Percentiles rank a stretch among this genome's conserved stretches.
phyloP scores from a whole-genome alignment of 1,140 invertebrate genomes.

The Eupristina koningsbergeri region DNA sequence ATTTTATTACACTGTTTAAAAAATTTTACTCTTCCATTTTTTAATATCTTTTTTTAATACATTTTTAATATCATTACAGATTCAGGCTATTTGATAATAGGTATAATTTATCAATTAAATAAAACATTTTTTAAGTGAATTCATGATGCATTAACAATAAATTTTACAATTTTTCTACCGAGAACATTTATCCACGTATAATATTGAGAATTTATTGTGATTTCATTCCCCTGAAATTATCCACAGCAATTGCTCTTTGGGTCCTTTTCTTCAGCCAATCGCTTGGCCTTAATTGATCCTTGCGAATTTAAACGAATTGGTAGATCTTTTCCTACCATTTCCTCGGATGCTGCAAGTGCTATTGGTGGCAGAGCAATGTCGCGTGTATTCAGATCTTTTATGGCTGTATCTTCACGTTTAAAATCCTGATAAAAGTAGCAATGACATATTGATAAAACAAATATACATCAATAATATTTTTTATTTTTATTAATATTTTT shows the following conservation, averaged over 20 bases:
- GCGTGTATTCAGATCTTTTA: not conserved
- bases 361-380: not conserved
- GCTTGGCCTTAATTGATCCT: not conserved
- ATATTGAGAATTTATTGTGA: not conserved
- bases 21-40: not conserved
- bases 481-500: no score
- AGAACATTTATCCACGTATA: not conserved
- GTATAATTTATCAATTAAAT: not conserved
- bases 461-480: no score
- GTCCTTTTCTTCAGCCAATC: not conserved
- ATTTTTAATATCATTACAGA: no score
- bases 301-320: not conserved
- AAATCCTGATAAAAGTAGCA: not conserved
- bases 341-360: not conserved
- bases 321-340: not conserved
- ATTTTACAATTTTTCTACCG: not conserved
- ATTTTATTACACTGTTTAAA: not conserved
- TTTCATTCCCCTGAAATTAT: not conserved
- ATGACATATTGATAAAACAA: not conserved
- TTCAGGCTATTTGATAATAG: not conserved
- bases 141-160: not conserved
- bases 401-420: not conserved
- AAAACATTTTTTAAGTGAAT: not conserved
- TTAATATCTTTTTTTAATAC: no score
- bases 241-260: not conserved